phyloP scores from a whole-genome alignment of 1,140 invertebrate species.

The Triops cancriformis region DNA sequence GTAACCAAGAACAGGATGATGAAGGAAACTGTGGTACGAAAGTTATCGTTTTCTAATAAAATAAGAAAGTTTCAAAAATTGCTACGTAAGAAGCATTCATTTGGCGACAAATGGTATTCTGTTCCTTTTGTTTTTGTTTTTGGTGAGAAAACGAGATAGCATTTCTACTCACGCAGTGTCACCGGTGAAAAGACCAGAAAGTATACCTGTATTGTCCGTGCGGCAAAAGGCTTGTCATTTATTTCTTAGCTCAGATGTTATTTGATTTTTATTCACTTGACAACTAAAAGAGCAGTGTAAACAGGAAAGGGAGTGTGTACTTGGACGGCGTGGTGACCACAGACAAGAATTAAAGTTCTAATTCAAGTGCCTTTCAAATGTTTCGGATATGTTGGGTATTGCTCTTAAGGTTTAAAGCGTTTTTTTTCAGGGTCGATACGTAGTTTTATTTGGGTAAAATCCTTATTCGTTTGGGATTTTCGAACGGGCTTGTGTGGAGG shows the following conservation, averaged over 20 bases:
- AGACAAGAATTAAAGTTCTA: not conserved
- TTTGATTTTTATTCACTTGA: not conserved
- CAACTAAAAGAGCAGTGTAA: not conserved
- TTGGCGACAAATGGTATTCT: not conserved
- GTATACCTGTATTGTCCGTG: too few species aligned
- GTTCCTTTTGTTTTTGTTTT: too few species aligned
- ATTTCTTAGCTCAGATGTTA: not conserved
- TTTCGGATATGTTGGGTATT: not conserved
- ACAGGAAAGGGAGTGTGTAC: not conserved
- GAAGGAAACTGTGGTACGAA: not conserved
- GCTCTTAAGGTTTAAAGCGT: not conserved
- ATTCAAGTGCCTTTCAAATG: slow-evolving; percentile 5
- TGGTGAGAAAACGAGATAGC: not conserved
- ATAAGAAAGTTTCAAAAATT: not conserved
- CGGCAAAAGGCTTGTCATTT: not conserved
- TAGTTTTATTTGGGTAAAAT: too few species aligned
- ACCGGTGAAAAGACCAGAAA: not conserved
- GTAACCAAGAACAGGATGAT: not conserved
- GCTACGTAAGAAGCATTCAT: not conserved
- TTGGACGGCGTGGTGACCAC: not conserved
- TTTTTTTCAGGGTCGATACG: too few species aligned
- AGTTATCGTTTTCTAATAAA: slow-evolving; percentile 6
- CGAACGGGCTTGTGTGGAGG: too few species aligned
- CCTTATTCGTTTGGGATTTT: too few species aligned
- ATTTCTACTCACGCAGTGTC: not conserved